Evolutionary conservation across 2,113 vertebrate species (phyloP).

Genomic region (Carollia perspicillata): DNA sequence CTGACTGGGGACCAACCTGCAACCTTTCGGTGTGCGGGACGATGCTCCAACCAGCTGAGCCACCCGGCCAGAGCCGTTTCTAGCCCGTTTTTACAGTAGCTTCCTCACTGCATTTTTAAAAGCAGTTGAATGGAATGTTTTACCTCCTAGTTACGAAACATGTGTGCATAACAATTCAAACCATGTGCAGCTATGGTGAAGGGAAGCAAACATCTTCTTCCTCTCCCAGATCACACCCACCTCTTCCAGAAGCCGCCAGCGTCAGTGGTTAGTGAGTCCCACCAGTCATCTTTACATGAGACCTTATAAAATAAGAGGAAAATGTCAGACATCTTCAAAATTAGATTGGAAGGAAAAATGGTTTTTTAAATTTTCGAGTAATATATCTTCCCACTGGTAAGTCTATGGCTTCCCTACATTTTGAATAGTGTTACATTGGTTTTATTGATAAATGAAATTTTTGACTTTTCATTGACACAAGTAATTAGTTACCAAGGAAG

Average conservation of each 20-base stretch:
- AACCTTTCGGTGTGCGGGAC: no score
- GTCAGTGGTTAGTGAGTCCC: neutral
- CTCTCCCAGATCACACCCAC: neutral
- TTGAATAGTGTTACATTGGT: neutral
- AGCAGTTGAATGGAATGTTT: neutral
- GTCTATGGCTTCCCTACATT: neutral
- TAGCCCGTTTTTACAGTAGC: neutral
- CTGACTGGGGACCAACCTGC: no score
- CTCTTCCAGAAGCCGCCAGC: neutral
- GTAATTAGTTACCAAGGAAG: neutral
- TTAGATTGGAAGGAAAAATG: neutral
- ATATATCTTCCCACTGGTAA: neutral
- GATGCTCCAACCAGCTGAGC: no score
- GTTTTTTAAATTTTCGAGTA: neutral
- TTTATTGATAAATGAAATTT: neutral
- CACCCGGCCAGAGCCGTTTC: neutral
- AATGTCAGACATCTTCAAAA: neutral
- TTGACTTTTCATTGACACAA: neutral
- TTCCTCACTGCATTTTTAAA: neutral
- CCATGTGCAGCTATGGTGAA: neutral
- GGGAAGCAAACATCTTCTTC: neutral
- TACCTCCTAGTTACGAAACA: neutral
- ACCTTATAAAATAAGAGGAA: neutral
- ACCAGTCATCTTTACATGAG: neutral
- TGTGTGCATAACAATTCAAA: slow-evolving; percentile 14